These are phyloP conservation scores for Cryptocephalus moraei DNA, from an alignment of 2,888 invertebrate genomes.

Conservation along the genomic window DNA sequence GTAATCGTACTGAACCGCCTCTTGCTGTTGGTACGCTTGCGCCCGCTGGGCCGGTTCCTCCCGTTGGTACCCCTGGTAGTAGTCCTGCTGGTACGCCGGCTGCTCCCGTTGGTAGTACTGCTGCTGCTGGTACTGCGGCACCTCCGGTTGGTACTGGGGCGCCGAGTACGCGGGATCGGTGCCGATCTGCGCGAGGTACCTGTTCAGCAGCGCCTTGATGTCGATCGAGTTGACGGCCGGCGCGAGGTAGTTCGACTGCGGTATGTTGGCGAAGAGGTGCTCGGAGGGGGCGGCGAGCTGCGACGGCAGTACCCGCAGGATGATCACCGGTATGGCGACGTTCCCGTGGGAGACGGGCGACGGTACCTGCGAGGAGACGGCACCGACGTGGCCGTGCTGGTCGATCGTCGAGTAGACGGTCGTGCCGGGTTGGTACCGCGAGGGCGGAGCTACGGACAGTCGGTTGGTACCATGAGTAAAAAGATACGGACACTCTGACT, in stretches of 20 bases:
- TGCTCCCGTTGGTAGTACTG: slow-evolving; percentile 5
- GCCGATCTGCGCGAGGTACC: slow-evolving; percentile 29
- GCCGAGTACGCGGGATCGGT: neutral
- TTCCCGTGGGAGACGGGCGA: slow-evolving; percentile 31
- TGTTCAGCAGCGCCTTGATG: slow-evolving; percentile 44
- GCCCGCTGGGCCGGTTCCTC: neutral
- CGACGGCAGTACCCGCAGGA: slow-evolving; percentile 47
- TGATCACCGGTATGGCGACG: slow-evolving; percentile 47
- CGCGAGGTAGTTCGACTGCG: slow-evolving; percentile 45
- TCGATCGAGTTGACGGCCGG: slow-evolving; percentile 46
- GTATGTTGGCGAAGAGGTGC: slow-evolving; percentile 46
- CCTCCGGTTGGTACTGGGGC: neutral
- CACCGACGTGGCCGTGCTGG: slow-evolving; percentile 39
- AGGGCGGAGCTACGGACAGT: neutral
- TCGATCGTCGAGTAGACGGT: slow-evolving; percentile 30
- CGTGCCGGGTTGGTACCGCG: slow-evolving; percentile 26
- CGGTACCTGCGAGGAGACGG: slow-evolving; percentile 42
- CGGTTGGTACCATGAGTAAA: neutral
- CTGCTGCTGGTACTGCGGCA: slow-evolving; percentile 20
- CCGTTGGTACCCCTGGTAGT: neutral
- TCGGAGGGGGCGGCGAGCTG: slow-evolving; percentile 44
- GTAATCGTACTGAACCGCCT: neutral
- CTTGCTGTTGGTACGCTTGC: neutral
- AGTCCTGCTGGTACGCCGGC: neutral
- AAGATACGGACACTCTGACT: neutral